Evolutionary conservation across 2,888 invertebrate genomes (phyloP), one percentile per base, ranked within the genome.

Genomic region (Holacanthella duospinosa): DNA sequence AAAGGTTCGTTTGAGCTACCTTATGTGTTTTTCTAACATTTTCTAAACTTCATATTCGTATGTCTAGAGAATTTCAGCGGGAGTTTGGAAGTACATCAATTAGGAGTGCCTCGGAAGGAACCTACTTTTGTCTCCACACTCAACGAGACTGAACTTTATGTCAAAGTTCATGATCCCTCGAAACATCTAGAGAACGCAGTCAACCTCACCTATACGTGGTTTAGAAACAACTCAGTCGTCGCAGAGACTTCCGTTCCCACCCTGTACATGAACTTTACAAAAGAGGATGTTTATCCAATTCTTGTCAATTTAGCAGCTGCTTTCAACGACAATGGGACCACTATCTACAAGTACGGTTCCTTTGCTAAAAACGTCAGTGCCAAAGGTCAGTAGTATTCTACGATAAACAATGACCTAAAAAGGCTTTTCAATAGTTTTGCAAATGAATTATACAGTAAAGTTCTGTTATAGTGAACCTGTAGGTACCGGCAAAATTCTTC

Each of bases 331-430:
- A 0, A 43, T 1, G 26, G 27, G 24, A 64, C 29, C 2, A 44
- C 61, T 6, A 6, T 66, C 3, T 24, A 59, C 1, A 72, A 68
- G 53, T 87, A 86, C 75, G 91, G 91, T 9, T 85, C 85, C 75
- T 91, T 88, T 75, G 79, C 80, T 44, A 82, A 80, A 64, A 81
- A 81, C 59, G 75, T 91, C 60, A 78, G 81, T 59, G 83, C 86
- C 0, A 85, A 85, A 82, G 85, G 90, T 89, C 75, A 79, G 76
- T 74, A 61, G 53, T 16, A 57, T 29, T 16, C 1, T 19, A 27
- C 36, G 60, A 57, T 59, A n/a, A 43, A 9, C n/a, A 29, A 9
- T 6, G 29, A 58, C 9, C 12, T 43, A 55, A 57, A 62, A 60
- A 48, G 25, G 6, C 27, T 55, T 2, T 29, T n/a, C n/a, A n/a